Conservation (phyloP, 2,888 invertebrate genomes). For the Gymnoscelis rufifasciata region DNA sequence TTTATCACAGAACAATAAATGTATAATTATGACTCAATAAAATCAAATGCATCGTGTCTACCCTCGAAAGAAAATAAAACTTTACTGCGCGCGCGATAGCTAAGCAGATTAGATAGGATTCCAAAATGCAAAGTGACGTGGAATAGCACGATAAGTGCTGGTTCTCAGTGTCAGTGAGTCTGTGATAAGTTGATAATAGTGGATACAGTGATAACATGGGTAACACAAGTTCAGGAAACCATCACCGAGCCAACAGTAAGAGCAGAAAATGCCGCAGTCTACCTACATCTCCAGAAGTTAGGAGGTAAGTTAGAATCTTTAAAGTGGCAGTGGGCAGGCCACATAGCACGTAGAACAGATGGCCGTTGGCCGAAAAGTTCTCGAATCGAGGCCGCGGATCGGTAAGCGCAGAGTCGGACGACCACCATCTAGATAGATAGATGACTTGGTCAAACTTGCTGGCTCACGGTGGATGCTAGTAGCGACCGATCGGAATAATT, state of each 20-base stretch:
- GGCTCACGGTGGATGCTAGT: no score
- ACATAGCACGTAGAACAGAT: no score
- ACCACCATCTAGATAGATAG: no score
- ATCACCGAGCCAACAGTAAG: constrained; percentile 59
- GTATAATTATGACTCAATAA: no score
- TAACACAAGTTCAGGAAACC: constrained; percentile 65
- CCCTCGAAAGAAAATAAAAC: no score
- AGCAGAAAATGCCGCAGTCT: constrained; percentile 84
- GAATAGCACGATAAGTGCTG: neutral
- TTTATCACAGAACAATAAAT: no score
- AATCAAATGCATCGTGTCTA: no score
- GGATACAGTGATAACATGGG: constrained; percentile 52
- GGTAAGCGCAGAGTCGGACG: no score
- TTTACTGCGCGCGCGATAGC: neutral
- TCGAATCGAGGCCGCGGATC: no score
- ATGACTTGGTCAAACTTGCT: no score
- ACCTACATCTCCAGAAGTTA: constrained; percentile 87
- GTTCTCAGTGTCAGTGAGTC: neutral
- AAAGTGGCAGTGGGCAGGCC: neutral
- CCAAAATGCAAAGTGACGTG: constrained; percentile 5
- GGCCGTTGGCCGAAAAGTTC: no score
- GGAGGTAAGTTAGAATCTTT: constrained; percentile 80
- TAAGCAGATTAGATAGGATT: neutral
- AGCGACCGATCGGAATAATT: no score
- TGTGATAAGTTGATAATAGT: constrained; percentile 26